These are phyloP conservation scores for Connochaetes taurinus DNA, from an alignment of 2,113 vertebrate species.

Conservation along the genomic window DNA sequence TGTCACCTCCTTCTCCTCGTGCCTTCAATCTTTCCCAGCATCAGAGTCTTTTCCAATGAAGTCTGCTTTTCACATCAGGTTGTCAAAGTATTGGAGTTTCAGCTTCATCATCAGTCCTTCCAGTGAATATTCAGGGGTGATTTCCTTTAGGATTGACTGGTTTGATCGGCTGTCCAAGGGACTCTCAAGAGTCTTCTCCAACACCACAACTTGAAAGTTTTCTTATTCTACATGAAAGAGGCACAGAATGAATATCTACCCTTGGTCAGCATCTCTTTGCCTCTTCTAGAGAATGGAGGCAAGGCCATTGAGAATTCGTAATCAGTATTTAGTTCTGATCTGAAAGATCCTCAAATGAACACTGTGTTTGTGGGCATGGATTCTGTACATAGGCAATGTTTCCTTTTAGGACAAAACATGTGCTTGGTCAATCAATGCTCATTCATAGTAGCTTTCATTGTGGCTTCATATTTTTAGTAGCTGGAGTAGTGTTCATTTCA, in stretches of 20 bases:
- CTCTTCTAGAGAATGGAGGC: background rate
- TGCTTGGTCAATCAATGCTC: background rate
- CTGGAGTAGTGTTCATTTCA: background rate
- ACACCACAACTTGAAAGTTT: background rate
- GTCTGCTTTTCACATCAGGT: background rate
- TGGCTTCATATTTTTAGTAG: background rate
- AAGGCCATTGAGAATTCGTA: background rate
- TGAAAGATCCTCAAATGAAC: background rate
- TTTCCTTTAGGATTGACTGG: background rate
- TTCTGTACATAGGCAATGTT: background rate
- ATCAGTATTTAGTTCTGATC: background rate
- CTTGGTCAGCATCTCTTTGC: background rate
- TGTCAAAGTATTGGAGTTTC: background rate
- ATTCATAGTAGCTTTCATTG: background rate
- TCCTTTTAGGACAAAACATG: background rate
- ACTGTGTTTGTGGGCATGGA: background rate
- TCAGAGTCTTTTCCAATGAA: background rate
- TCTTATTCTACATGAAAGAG: background rate
- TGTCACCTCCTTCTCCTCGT: background rate
- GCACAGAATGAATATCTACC: background rate
- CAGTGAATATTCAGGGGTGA: background rate
- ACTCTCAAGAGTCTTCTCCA: background rate
- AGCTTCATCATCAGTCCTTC: background rate
- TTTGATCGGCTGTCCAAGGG: background rate
- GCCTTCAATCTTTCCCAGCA: background rate